Base-by-base conservation (phyloP, 2,888 invertebrate species). In the Phalangium opilio region DNA sequence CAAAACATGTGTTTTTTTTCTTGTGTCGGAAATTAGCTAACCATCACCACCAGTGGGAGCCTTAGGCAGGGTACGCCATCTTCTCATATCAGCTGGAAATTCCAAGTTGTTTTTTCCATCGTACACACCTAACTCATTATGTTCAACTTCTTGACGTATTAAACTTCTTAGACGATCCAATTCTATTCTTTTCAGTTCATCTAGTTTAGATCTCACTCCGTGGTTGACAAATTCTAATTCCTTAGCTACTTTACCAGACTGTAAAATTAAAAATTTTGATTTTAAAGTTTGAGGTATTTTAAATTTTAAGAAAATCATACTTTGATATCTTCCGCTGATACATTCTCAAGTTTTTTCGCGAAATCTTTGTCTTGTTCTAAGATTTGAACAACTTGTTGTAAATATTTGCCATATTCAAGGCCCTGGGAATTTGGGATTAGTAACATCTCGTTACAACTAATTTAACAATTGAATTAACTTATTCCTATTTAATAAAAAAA, bases 161-260 rank as follows among this genome's bases (percentile, higher is more conserved):
- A 86, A 68, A 50, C 79, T 76, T 15, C 81, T 75, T 34, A 95
- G 70, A 57, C 93, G 74, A 41, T 83, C 79, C 48, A 95, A 62
- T 69, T 95, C 95, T 20, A 78, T 73, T 39, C 95, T 74, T 66
- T 95, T 95, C 39, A 93, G 75, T 70, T 95, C 95, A 63, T 95
- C 93, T 51, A 95, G 68, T 63, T 81, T 79, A 1, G 81, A 78
- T 55, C 95, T 75, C 1, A 95, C 79, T 59, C 83, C 77, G 64
- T 90, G 90, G 61, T 78, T 79, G 0, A 54, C 90, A 63, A 83
- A 83, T 60, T 90, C 84, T 48, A 95, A 68, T 62, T 93, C 84
- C 52, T 82, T 76, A 0, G 95, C 89, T 56, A 95, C 89, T 66
- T 83, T 83, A 1, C 93, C 93, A 55, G 78, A 80, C 86, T 87